Percentiles rank a stretch among this genome's conserved stretches.
Conservation (phyloP, 2,113 vertebrate species). For the Forbesichthys papilliferus region DNA sequence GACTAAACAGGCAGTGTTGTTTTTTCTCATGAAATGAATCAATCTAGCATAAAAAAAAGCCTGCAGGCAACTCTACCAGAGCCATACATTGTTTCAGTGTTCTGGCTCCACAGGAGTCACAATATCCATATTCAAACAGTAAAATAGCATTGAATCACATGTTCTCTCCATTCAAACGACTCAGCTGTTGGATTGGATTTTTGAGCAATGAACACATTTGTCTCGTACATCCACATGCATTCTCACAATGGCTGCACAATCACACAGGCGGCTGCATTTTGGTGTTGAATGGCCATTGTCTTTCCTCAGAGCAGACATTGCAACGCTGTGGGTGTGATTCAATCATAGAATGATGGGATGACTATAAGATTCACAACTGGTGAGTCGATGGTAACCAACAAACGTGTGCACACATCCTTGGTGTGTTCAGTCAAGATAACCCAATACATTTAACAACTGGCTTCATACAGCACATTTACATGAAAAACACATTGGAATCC, state of each 20-base stretch:
- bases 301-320: conserved; percentile 53
- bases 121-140: conserved; percentile 38
- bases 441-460: conserved; percentile 11
- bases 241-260: conserved; percentile 62
- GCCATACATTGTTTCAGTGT: conserved; percentile 41
- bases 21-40: conserved; percentile 33
- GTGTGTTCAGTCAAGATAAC: conserved; percentile 4
- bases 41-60: conserved; percentile 25
- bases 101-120: conserved; percentile 36
- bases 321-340: conserved; percentile 42
- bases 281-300: conserved; percentile 60
- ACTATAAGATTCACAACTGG: conserved; percentile 53
- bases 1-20: conserved; percentile 2
- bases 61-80: conserved; percentile 8
- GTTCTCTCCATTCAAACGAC: conserved; percentile 49
- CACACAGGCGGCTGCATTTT: conserved; percentile 46
- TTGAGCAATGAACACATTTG: conserved; percentile 70
- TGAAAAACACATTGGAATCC: conserved; percentile 7
- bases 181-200: conserved; percentile 62
- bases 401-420: conserved; percentile 31
- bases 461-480: too few relatives aligned
- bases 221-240: conserved; percentile 63
- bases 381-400: conserved; percentile 55
- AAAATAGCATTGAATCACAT: conserved; percentile 56
- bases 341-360: conserved; percentile 53